Base-by-base conservation (phyloP, 2,888 invertebrate genomes). In the Colostygia pectinataria region DNA sequence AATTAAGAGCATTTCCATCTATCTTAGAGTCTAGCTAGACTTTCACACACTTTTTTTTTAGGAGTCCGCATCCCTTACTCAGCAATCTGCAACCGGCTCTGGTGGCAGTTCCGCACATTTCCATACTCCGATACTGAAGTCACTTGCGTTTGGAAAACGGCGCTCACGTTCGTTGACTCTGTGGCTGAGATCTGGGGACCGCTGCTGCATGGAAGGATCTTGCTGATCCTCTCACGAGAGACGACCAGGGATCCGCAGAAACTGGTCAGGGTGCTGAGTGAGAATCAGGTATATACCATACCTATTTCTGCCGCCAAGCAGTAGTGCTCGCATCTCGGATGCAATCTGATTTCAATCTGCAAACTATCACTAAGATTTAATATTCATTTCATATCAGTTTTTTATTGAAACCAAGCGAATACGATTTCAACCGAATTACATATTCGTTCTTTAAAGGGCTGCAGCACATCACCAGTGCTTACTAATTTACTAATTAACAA, bases 101-200 rank as follows among this genome's bases (percentile, higher is more conserved):
- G 93, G 75, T 98, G 98, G 96, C 98, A 98, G 77, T 97, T 97
- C 93, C 91, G 92, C 9, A 92, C 91, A 0, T 95, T 97, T 71
- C 97, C 97, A 0, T 97, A 93, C 78, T 82, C 91, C 0, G 67
- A 84, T 0, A 90, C 91, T 0, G 96, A 96, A 68, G 90, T 91
- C 5, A 91, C 92, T 2, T 95, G 96, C 64, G 94, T 96, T 0
- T 97, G 97, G 87, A 98, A 98, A 83, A 98, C 98, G 0, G 96
- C 97, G 0, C 83, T 97, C 10, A 97, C 97, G 0, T 98, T 98
- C 73, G 97, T 98, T 2, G 98, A 98, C 76, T 96, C 97, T 0
- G 94, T 97, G 5, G 92, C 95, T 1, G 98, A 98, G 88, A 93
- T 98, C 44, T 97, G 97, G 95, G 95, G 95, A 0, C 95, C 97